Percentiles rank a stretch among this genome's conserved stretches.
Conservation (phyloP, 2,888 invertebrate species). For the Idaea straminata region DNA sequence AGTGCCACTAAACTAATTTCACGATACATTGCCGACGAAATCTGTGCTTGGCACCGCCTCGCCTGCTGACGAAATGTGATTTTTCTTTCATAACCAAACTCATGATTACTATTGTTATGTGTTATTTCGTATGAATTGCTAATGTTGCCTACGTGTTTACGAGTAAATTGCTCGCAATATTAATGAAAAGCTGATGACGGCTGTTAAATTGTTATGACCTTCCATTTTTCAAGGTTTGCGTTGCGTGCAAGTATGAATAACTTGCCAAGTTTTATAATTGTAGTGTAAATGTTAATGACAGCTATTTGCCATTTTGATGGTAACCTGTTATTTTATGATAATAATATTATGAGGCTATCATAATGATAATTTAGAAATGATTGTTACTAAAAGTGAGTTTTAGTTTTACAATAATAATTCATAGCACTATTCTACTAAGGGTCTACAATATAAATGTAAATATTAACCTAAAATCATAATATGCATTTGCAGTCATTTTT, state of each 20-base stretch:
- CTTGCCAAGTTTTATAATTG: conserved; percentile 36
- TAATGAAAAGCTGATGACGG: conserved; percentile 59
- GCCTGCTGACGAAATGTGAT: conserved; percentile 67
- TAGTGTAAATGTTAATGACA: conserved; percentile 23
- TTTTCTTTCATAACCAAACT: conserved; percentile 67
- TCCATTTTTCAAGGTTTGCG: conserved; percentile 44
- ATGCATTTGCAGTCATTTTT: too few species aligned
- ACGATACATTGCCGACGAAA: conserved; percentile 79
- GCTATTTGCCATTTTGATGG: conserved; percentile 24
- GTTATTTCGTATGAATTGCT: conserved; percentile 75
- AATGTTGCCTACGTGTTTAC: conserved; percentile 55
- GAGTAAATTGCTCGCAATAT: conserved; percentile 48
- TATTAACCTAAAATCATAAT: neutral
- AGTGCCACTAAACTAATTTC: conserved; percentile 80
- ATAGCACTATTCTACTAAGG: neutral
- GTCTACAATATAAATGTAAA: neutral
- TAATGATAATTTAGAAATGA: neutral
- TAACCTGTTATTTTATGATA: conserved; percentile 3
- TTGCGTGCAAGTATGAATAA: conserved; percentile 28
- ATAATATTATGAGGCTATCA: neutral
- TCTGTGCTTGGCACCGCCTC: conserved; percentile 78
- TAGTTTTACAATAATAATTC: neutral
- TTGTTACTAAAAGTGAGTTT: neutral
- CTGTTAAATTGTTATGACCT: conserved; percentile 48
- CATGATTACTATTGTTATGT: conserved; percentile 75